Evolutionary conservation across 2,888 invertebrate species (phyloP).

Genomic region (Autographa pulchrina): DNA sequence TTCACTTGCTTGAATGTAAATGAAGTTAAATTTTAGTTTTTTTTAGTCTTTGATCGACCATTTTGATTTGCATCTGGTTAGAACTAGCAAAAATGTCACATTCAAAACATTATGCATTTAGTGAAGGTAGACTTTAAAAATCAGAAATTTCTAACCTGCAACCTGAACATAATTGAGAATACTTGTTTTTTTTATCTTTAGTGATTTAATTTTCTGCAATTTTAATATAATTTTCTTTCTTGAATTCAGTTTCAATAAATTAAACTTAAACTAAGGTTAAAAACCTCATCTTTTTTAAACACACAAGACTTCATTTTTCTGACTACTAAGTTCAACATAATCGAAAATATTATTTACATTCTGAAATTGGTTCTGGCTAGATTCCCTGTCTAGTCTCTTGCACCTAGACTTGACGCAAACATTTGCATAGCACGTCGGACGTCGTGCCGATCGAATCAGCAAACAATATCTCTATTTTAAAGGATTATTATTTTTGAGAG

Average conservation of each 20-base stretch:
- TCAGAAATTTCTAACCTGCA: no score
- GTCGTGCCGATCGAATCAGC: neutral
- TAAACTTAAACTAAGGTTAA: neutral
- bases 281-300: neutral
- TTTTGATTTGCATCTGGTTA: no score
- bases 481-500: neutral
- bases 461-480: neutral
- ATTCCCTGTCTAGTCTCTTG: neutral
- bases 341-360: conserved; percentile 4
- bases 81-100: no score
- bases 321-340: neutral
- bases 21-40: neutral
- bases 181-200: no score
- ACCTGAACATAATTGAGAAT: no score
- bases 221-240: no score
- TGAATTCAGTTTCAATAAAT: no score
- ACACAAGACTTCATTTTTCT: no score
- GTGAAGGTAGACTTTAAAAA: no score
- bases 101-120: no score
- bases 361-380: conserved; percentile 3
- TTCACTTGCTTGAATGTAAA: neutral
- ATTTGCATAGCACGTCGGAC: neutral
- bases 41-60: no score
- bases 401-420: neutral
- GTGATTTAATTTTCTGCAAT: no score